Conservation (phyloP, 2,113 vertebrate genomes). For the Cyanoliseus patagonus region DNA sequence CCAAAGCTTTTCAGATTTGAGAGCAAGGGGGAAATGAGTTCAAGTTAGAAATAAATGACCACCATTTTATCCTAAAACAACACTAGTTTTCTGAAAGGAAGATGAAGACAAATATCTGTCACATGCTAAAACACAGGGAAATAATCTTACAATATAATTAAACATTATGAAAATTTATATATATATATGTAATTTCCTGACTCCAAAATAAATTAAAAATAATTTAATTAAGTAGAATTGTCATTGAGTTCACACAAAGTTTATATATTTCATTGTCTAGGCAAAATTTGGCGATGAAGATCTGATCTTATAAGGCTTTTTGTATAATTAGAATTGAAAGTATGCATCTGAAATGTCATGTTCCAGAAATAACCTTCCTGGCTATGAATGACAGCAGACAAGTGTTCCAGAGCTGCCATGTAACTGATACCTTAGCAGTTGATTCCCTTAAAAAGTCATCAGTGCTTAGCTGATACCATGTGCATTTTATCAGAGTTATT, state of each 20-base stretch:
- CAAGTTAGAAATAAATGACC: background rate
- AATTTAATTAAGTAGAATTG: background rate
- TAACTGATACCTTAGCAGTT: constrained; percentile 87
- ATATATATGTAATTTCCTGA: background rate
- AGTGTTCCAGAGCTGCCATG: constrained; percentile 88
- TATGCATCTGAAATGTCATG: constrained; percentile 82
- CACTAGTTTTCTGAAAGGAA: background rate
- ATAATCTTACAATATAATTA: constrained; percentile 3
- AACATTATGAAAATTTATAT: background rate
- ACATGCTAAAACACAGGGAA: background rate
- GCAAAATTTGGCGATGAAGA: background rate
- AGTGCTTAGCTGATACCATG: constrained; percentile 79
- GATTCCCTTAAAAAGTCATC: constrained; percentile 99
- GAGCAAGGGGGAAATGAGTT: background rate
- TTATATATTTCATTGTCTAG: background rate
- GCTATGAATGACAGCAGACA: constrained; percentile 93
- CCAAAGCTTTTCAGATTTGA: background rate
- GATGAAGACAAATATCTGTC: background rate
- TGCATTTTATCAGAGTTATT: constrained; percentile 94
- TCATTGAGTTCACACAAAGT: background rate
- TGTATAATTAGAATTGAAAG: constrained; percentile 72
- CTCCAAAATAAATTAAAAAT: background rate
- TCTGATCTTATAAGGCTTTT: constrained; percentile 69
- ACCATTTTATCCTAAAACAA: background rate
- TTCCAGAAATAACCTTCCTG: constrained; percentile 85